These are phyloP conservation scores for Diarsia mendica DNA, from an alignment of 2,888 invertebrate species.

Conservation along the genomic window DNA sequence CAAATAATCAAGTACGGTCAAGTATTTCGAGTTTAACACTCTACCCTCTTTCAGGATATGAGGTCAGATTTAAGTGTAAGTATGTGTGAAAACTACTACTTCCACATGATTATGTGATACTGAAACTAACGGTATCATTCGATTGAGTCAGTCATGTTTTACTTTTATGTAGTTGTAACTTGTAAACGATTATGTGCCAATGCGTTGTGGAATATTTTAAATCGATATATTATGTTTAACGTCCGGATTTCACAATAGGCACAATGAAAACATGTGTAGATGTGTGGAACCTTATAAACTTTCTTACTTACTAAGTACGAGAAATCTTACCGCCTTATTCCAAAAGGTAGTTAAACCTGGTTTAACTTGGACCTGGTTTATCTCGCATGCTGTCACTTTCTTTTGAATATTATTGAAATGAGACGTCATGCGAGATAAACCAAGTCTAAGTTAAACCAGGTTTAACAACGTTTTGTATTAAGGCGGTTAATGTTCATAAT, in stretches of 20 bases:
- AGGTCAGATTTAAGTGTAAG: neutral
- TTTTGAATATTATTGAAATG: no score
- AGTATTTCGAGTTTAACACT: no score
- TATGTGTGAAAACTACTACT: neutral
- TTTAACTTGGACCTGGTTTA: no score
- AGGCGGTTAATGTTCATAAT: no score
- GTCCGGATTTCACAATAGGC: conserved; percentile 30
- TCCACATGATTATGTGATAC: neutral
- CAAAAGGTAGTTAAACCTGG: no score
- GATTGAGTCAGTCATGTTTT: conserved; percentile 32
- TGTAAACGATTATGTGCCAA: conserved; percentile 29
- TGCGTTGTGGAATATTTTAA: conserved; percentile 29
- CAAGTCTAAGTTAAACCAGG: no score
- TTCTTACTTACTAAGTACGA: no score
- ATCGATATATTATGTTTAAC: conserved; percentile 24
- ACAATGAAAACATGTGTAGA: neutral
- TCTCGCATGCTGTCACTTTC: no score
- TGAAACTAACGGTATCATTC: neutral
- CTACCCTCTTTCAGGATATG: neutral
- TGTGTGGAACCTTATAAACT: neutral
- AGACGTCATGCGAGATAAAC: no score
- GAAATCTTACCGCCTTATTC: no score
- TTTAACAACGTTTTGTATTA: no score
- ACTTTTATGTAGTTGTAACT: conserved; percentile 23
- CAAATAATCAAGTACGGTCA: no score